Conservation (phyloP, 1,140 invertebrate species). For the Drosophila ambigua region DNA sequence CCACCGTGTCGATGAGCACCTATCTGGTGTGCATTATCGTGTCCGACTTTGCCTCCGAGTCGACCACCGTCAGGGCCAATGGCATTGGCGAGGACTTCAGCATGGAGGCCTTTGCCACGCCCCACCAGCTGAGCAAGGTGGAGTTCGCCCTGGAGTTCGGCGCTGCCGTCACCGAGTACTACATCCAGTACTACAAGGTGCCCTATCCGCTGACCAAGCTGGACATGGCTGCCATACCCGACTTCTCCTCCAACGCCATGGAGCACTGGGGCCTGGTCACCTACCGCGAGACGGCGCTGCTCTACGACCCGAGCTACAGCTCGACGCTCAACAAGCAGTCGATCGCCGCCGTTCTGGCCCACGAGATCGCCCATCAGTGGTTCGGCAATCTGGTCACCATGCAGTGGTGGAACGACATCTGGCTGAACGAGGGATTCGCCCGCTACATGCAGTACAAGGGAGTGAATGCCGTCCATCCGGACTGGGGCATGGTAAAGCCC, state of each 20-base stretch:
- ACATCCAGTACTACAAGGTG: slow-evolving; percentile 93
- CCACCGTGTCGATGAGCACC: slow-evolving; percentile 96
- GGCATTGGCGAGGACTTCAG: slow-evolving; percentile 86
- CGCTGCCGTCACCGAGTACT: slow-evolving; percentile 92
- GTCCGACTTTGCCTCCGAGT: slow-evolving; percentile 91
- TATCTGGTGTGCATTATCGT: slow-evolving; percentile 96
- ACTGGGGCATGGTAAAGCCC: slow-evolving; percentile 92
- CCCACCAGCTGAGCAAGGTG: slow-evolving; percentile 90
- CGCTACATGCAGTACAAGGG: slow-evolving; percentile 94
- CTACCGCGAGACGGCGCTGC: slow-evolving; percentile 92
- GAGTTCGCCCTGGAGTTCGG: slow-evolving; percentile 92
- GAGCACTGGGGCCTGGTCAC: slow-evolving; percentile 96
- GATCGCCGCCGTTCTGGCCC: slow-evolving; percentile 92
- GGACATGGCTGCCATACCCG: slow-evolving; percentile 96
- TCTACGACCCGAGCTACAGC: slow-evolving; percentile 88
- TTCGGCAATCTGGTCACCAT: slow-evolving; percentile 95
- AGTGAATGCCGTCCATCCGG: slow-evolving; percentile 88
- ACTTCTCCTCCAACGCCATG: slow-evolving; percentile 97
- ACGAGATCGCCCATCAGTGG: slow-evolving; percentile 97
- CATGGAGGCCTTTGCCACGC: slow-evolving; percentile 90
- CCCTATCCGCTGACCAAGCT: slow-evolving; percentile 94
- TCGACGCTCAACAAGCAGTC: slow-evolving; percentile 90
- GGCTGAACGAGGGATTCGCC: slow-evolving; percentile 97
- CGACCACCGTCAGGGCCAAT: slow-evolving; percentile 85
- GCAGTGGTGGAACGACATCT: slow-evolving; percentile 96